Evolutionary conservation across 2,888 invertebrate species (phyloP), one percentile per base, ranked within the genome.

Genomic region (Blastobasis lacticolella): DNA sequence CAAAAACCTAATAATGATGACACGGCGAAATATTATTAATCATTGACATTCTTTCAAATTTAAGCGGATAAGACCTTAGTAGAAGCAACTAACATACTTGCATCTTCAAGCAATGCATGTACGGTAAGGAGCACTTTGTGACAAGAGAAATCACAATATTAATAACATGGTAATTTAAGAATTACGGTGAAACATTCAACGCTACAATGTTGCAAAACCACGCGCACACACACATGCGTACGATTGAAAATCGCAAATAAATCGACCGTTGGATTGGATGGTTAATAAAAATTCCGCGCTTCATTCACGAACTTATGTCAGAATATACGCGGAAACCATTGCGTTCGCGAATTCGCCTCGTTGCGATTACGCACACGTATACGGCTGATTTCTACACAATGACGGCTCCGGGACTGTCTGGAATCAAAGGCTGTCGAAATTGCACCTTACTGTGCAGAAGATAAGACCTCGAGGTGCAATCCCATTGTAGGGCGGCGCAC

Each of bases 311-410:
- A 66, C 71, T 65, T 67, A 75, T 69, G 64, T 69, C 68, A 66
- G 64, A 75, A 80, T 83, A 84, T 87, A 85, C 84, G 77, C 74
- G 75, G 87, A 86, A 86, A 73, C 73, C 72, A 74, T 78, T 74
- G 73, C 70, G 75, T 76, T 85, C 73, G 86, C 84, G 73, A 85
- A 84, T 82, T 77, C 70, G 64, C 65, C 72, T 69, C 65, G 73
- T 84, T 78, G 58, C 64, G 58, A 86, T 72, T 81, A 60, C 57
- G 69, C 85, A 85, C 81, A 86, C 81, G 83, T 62, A 58, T 73
- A 69, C 60, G 71, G 77, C 75, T 73, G 75, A 80, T 83, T 80
- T 84, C 84, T 77, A 78, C 72, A 66, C 65, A 61, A 58, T 58
- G 59, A 64, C 63, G 67, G 60, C 55, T 57, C 57, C 54, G 51